These are phyloP conservation scores for Dufourea novaeangliae DNA, from an alignment of 1,140 invertebrate genomes.

Conservation along the genomic window DNA sequence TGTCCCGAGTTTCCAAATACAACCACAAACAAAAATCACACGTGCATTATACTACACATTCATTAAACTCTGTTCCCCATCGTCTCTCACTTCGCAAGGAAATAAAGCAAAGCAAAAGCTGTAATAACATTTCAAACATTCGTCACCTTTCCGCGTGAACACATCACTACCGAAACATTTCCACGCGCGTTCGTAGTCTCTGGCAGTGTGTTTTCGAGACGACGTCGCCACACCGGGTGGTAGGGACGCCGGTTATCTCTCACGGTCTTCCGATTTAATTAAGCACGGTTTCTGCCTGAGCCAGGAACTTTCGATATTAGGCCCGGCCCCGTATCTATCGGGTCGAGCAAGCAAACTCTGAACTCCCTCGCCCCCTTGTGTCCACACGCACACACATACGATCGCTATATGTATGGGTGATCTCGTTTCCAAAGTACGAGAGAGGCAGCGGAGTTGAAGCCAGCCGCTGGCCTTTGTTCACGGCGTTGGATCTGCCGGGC, in stretches of 20 bases:
- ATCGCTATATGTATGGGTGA: constrained; percentile 50
- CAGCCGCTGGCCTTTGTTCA: constrained; percentile 71
- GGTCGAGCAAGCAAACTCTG: constrained; percentile 46
- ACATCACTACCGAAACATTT: neutral
- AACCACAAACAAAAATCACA: too few relatives aligned
- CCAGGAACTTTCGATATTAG: constrained; percentile 71
- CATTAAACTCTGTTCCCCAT: too few relatives aligned
- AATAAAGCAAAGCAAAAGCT: neutral
- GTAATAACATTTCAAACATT: neutral
- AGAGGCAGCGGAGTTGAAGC: constrained; percentile 32
- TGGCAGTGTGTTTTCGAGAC: constrained; percentile 32
- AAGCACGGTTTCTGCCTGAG: constrained; percentile 56
- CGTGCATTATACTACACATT: too few relatives aligned
- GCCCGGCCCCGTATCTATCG: constrained; percentile 58
- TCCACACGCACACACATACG: constrained; percentile 6
- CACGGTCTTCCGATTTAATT: constrained; percentile 72
- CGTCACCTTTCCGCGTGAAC: neutral
- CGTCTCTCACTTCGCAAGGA: too few relatives aligned
- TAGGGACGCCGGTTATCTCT: constrained; percentile 56
- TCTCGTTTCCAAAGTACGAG: constrained; percentile 60
- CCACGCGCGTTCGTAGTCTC: neutral
- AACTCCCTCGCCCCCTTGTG: constrained; percentile 18
- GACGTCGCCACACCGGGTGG: neutral
- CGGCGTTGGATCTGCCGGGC: constrained; percentile 60
- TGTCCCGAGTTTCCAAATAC: too few relatives aligned